These are phyloP conservation scores for Galeruca laticollis DNA, from an alignment of 2,888 invertebrate genomes.

Conservation along the genomic window DNA sequence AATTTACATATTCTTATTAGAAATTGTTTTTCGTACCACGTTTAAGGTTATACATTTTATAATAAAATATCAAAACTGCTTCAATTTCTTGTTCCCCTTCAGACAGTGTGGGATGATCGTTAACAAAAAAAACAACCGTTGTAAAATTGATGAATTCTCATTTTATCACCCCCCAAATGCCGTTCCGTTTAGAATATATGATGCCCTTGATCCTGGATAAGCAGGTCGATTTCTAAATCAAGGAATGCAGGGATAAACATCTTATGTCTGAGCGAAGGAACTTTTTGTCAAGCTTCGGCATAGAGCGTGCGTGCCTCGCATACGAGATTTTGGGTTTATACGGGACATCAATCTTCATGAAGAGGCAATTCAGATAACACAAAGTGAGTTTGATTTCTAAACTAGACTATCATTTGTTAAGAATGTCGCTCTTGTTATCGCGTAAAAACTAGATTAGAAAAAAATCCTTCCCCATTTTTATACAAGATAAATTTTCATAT, in stretches of 20 bases:
- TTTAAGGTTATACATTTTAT: background rate
- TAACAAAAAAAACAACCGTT: background rate
- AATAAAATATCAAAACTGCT: background rate
- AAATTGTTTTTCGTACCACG: too few species aligned
- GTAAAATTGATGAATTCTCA: slow-evolving; percentile 1
- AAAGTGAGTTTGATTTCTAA: slow-evolving; percentile 31
- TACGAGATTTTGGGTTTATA: slow-evolving; percentile 42
- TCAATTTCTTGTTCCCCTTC: background rate
- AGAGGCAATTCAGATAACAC: slow-evolving; percentile 45
- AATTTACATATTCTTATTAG: too few species aligned
- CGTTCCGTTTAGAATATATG: slow-evolving; percentile 24
- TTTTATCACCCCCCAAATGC: slow-evolving; percentile 21
- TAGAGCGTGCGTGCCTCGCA: slow-evolving; percentile 39
- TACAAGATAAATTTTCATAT: too few species aligned
- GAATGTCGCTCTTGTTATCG: background rate
- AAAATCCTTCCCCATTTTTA: too few species aligned
- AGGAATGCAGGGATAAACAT: slow-evolving; percentile 42
- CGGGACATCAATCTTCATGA: slow-evolving; percentile 45
- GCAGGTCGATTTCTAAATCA: slow-evolving; percentile 39
- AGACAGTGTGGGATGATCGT: background rate
- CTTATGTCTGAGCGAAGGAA: slow-evolving; percentile 41
- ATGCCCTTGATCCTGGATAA: slow-evolving; percentile 36
- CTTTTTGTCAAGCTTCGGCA: slow-evolving; percentile 45
- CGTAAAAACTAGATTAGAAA: background rate
- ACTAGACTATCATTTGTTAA: slow-evolving; percentile 17